Evolutionary conservation across 2,797 vertebrate genomes (phyloP), one percentile per base, ranked within the genome.

Genomic region (Epinephelus awoara): DNA sequence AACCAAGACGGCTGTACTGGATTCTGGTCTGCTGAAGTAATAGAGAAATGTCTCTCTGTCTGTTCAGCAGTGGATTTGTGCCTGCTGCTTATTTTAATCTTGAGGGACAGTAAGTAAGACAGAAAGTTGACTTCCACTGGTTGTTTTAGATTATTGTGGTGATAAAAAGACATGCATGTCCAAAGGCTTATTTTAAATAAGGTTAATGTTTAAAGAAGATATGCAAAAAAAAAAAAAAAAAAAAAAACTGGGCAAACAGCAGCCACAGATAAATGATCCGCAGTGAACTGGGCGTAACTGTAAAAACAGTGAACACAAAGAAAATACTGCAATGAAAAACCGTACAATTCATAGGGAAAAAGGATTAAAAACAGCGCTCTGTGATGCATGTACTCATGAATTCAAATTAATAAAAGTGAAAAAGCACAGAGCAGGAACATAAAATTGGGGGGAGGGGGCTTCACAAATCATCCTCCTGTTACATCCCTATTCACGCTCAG

Each of bases 381-480:
- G 55, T 65, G 47, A 54, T 61, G 29, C 42, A 65, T 54, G 42
- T 25, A 52, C 57, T 77, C 34, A 66, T 67, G 47, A 66, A 82
- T 77, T 61, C 42, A 66, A 14, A 58, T 65, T 49, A 68, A 80
- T 70, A 80, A 80, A 76, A 70, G 21, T 19, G 29, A 54, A 71
- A 34, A 81, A 70, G 72, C 40, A 69, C 19, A 0, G 12, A 47
- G 51, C 4, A 18, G 54, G 51, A 27, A 52, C 40, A 71, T 46
- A 13, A 72, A 62, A 18, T 34, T 13, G 38, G 3, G 23, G 40
- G 11, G 14, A 6, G 29, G 52, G 14, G n/a, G 29, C 38, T 69
- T 62, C 29, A 70, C 82, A 82, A 85, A 89, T 88, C 68, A 84
- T 29, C 21, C 65, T 78, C 61, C 59, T 63, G 86, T 90, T 88